Conservation (phyloP, 53 echinoderm and acorn worm genomes). For the Henricia sp. region DNA sequence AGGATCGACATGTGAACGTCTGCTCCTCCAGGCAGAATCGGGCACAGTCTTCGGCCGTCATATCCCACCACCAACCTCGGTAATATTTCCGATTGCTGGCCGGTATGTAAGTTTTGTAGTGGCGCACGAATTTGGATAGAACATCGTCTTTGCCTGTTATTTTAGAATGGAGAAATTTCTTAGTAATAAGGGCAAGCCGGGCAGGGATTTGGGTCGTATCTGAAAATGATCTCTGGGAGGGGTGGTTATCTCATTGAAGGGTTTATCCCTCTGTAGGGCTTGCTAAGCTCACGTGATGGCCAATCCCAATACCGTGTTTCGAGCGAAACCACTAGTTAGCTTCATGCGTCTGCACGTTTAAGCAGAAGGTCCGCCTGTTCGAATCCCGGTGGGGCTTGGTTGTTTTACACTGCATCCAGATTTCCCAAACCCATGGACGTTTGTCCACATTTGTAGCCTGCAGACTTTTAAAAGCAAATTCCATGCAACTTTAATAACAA, state of each 20-base stretch:
- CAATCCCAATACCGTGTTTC: no score
- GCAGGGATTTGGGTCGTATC: background rate
- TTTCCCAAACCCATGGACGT: no score
- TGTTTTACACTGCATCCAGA: no score
- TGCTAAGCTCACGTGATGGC: no score
- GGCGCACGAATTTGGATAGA: constrained; percentile 51
- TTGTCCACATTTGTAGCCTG: no score
- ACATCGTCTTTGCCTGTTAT: constrained; percentile 53
- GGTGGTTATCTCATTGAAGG: background rate
- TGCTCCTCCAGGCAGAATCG: constrained; percentile 65
- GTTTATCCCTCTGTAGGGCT: no score
- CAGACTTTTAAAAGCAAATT: no score
- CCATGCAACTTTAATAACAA: no score
- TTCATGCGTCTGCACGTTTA: no score
- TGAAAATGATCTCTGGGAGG: background rate
- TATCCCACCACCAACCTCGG: constrained; percentile 52
- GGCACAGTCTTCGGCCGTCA: constrained; percentile 85
- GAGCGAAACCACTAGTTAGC: no score
- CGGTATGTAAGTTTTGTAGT: constrained; percentile 42
- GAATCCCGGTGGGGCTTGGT: no score
- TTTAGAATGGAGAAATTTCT: background rate
- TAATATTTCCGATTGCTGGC: constrained; percentile 64
- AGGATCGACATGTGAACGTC: constrained; percentile 75
- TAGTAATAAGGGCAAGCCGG: background rate
- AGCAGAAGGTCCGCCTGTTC: no score